These are phyloP conservation scores for Glyphotaelius pellucidus DNA, from an alignment of 2,888 invertebrate genomes.

Conservation along the genomic window DNA sequence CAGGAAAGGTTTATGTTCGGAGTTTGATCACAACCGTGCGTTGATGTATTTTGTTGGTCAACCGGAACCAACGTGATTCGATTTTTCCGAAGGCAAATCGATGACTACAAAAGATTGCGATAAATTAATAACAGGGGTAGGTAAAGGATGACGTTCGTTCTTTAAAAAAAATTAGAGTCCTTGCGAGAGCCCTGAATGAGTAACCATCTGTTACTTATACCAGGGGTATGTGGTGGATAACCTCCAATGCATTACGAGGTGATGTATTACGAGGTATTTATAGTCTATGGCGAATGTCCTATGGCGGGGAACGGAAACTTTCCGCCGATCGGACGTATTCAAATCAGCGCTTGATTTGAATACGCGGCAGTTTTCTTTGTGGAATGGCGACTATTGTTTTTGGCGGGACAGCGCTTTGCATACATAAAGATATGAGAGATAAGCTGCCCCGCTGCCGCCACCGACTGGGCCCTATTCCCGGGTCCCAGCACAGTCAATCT, in stretches of 20 bases:
- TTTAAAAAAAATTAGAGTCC: too few species aligned
- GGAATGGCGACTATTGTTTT: constrained; percentile 62
- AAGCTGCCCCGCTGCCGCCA: constrained; percentile 44
- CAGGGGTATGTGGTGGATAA: too few species aligned
- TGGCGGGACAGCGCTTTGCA: constrained; percentile 56
- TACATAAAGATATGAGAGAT: constrained; percentile 65
- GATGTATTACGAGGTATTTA: not conserved
- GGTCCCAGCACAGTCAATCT: constrained; percentile 24
- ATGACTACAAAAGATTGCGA: not conserved
- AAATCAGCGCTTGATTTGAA: constrained; percentile 63
- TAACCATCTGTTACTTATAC: too few species aligned
- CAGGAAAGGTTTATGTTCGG: not conserved
- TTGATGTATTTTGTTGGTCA: not conserved
- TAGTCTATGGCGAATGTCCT: not conserved
- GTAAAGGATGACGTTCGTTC: not conserved
- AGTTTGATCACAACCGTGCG: not conserved
- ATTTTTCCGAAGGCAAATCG: not conserved
- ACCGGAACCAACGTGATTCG: not conserved
- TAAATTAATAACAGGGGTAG: not conserved
- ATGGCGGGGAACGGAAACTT: constrained; percentile 28
- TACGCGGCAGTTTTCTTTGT: constrained; percentile 56
- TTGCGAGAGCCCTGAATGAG: too few species aligned
- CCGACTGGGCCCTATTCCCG: constrained; percentile 3
- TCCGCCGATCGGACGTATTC: constrained; percentile 56
- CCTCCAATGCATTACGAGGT: too few species aligned